Evolutionary conservation across 2,888 invertebrate genomes (phyloP).

Genomic region (Volucella inflata): DNA sequence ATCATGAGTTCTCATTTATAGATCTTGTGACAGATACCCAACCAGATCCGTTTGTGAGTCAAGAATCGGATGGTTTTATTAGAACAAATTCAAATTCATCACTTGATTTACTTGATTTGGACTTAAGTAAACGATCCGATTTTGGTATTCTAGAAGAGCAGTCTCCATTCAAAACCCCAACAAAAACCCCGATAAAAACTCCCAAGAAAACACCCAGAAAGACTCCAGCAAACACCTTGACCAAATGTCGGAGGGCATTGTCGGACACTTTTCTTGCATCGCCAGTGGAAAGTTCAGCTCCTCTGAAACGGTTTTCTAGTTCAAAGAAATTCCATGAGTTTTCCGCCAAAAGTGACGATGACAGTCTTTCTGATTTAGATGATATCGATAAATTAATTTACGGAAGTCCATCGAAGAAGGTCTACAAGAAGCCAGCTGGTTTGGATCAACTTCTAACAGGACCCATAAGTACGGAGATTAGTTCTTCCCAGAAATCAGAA

Average conservation of each 20-base stretch:
- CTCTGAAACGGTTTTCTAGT: constrained; percentile 77
- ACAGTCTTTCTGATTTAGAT: constrained; percentile 77
- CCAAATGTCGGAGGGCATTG: constrained; percentile 75
- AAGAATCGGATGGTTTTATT: constrained; percentile 29
- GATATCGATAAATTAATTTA: constrained; percentile 81
- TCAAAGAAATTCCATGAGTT: constrained; percentile 74
- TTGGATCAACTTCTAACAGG: constrained; percentile 79
- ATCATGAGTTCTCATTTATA: constrained; percentile 69
- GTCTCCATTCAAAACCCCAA: constrained; percentile 75
- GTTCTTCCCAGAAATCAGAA: constrained; percentile 32
- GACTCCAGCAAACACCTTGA: not conserved
- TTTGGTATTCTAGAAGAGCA: constrained; percentile 80
- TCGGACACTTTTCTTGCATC: constrained; percentile 79
- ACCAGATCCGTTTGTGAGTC: constrained; percentile 27
- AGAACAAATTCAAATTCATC: constrained; percentile 17
- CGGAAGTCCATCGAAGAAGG: constrained; percentile 65
- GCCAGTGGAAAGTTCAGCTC: constrained; percentile 74
- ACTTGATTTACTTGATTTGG: constrained; percentile 53
- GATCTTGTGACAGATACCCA: constrained; percentile 58
- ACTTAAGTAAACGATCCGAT: constrained; percentile 79
- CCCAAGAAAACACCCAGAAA: constrained; percentile 59
- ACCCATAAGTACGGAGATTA: constrained; percentile 76
- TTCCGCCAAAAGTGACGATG: constrained; percentile 76
- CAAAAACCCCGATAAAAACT: constrained; percentile 58
- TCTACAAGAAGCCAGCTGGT: constrained; percentile 77